Evolutionary conservation across 2,113 vertebrate genomes (phyloP).

Genomic region (Sminthopsis crassicaudata): DNA sequence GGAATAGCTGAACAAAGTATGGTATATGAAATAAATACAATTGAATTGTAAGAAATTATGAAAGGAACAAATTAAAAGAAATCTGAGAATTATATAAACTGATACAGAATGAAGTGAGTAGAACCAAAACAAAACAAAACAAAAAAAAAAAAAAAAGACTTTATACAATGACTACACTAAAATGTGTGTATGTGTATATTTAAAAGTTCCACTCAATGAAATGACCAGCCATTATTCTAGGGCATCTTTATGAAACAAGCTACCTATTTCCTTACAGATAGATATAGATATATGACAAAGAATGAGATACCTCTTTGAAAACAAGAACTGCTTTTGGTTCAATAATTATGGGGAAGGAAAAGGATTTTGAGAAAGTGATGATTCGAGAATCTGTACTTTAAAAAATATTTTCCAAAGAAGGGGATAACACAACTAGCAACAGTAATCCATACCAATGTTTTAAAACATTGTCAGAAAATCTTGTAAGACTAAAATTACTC

Average conservation of each 20-base stretch:
- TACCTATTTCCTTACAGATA: background rate
- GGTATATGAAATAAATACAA: background rate
- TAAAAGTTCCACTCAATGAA: background rate
- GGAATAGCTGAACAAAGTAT: background rate
- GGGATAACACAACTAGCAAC: background rate
- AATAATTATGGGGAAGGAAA: background rate
- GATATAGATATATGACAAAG: background rate
- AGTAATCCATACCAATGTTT: background rate
- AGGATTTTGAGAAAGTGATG: slow-evolving; percentile 39
- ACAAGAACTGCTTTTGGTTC: background rate
- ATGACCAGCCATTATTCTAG: background rate
- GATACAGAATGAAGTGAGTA: background rate
- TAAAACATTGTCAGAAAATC: background rate
- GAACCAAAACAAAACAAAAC: too few relatives aligned
- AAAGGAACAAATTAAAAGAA: background rate
- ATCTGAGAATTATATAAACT: background rate
- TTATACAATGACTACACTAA: background rate
- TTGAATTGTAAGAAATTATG: background rate
- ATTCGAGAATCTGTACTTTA: slow-evolving; percentile 10
- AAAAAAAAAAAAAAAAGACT: background rate
- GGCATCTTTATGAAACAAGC: background rate
- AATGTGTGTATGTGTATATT: background rate
- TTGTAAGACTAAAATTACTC: background rate
- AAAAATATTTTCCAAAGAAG: slow-evolving; percentile 6
- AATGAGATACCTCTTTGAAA: background rate